Base-by-base conservation (phyloP, 2,888 invertebrate species). In the Cheilosia scutellata region DNA sequence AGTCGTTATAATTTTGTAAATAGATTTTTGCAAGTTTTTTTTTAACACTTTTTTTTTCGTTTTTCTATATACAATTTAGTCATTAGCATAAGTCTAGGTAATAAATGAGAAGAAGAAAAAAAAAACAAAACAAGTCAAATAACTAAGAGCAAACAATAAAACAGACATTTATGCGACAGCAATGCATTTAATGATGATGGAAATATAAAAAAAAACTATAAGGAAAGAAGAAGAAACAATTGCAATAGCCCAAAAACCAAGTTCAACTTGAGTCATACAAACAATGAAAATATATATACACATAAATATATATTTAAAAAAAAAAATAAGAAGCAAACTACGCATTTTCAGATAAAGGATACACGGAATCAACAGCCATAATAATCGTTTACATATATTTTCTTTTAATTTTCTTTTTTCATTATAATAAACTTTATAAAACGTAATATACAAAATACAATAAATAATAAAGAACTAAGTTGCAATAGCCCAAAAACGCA, bases 261-360 rank as follows among this genome's bases (percentile, higher is more conserved):
- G 58, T 60, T 42, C 4, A 62, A 49, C 72, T 72, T 72, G 31
- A 25, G 66, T 55, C 16, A 72, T 47, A 74, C 40, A 68, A 63
- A 79, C 31, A 62, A 70, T 40, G 2, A 57, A 5, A 65, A 49
- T 71, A 78, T 5, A 65, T 40, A 71, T 5, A 66, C 37, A 31
- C 25, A 70, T 57, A 13, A n/a, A 42, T 6, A 44, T 6, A 68
- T 40, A 47, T 29, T 37, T 55, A 55, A 27, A 53, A n/a, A 63
- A 74, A 47, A 25, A 37, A 60, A 16, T 3, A 44, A 29, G 37
- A 68, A 37, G 57, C 16, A 74, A 75, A 84, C 58, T 53, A 72
- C 80, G 80, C 84, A 86, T 86, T 86, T 86, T 86, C 84, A 86
- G 84, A 86, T 86, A 86, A 86, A 86, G 84, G 84, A 86, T 80